A percentile compares a stretch with the other conserved stretches of the same genome.
Evolutionary conservation across 1,140 invertebrate species (phyloP).

Genomic region (Zaprionus davidi): DNA sequence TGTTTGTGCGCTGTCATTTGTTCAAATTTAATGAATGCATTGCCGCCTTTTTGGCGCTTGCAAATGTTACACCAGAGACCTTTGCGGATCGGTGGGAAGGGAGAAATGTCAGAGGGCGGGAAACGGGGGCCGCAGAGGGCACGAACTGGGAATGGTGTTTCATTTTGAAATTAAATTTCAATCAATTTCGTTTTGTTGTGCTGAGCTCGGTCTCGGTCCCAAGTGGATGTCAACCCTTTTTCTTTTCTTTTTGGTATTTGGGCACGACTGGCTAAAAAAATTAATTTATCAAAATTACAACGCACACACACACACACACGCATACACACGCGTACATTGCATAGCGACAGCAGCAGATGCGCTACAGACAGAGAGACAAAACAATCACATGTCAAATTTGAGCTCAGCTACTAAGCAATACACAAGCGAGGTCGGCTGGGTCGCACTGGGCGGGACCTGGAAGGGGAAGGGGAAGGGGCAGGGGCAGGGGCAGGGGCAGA

Average conservation of each 20-base stretch:
- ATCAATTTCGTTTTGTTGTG: constrained; percentile 60
- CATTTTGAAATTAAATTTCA: constrained; percentile 77
- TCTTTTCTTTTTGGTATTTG: constrained; percentile 10
- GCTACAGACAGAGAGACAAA: constrained; percentile 56
- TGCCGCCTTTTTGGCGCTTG: constrained; percentile 29
- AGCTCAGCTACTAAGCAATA: constrained; percentile 76
- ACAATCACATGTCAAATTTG: constrained; percentile 83
- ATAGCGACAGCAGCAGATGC: constrained; percentile 53
- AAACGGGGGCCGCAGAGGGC: background rate
- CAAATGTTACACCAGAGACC: constrained; percentile 74
- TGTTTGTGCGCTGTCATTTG: constrained; percentile 49
- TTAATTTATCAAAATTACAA: constrained; percentile 81
- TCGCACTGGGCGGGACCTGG: constrained; percentile 14
- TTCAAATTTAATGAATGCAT: constrained; percentile 58
- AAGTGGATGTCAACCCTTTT: constrained; percentile 78
- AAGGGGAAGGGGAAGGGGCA: background rate
- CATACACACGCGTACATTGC: constrained; percentile 16
- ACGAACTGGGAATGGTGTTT: constrained; percentile 10
- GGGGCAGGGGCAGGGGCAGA: no score
- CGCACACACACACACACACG: constrained; percentile 39
- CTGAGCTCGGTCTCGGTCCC: constrained; percentile 42
- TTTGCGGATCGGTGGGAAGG: background rate
- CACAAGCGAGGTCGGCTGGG: constrained; percentile 30
- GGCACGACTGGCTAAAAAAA: constrained; percentile 64
- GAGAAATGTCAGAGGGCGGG: background rate